These are phyloP conservation scores for Sepiola atlantica DNA, from an alignment of 2,888 invertebrate genomes.

Conservation along the genomic window DNA sequence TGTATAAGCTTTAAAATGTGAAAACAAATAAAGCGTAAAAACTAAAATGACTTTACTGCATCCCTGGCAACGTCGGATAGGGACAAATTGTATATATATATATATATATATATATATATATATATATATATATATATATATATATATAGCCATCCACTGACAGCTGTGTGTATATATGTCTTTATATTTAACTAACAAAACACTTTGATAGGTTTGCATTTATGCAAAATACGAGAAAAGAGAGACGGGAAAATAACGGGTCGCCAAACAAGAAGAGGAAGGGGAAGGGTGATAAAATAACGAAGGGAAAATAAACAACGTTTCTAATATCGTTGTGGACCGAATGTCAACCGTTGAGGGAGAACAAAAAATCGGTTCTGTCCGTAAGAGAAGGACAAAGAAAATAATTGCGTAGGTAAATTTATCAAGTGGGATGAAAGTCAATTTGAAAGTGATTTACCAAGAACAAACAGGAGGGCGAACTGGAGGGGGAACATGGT, in stretches of 20 bases:
- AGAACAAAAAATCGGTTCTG: background rate
- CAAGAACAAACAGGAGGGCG: background rate
- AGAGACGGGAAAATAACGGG: background rate
- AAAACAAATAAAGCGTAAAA: too few species aligned
- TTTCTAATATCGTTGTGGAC: background rate
- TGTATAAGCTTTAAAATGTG: too few species aligned
- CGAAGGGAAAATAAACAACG: background rate
- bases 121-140: background rate
- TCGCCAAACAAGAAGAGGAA: background rate
- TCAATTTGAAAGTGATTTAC: conserved; percentile 46
- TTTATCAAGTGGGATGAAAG: conserved; percentile 43
- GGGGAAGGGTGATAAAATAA: background rate
- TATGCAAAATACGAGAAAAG: background rate
- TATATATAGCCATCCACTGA: background rate
- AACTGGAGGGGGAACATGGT: background rate
- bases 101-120: background rate
- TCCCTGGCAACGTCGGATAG: too few species aligned
- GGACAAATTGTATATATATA: background rate
- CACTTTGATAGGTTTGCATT: background rate
- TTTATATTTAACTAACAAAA: background rate
- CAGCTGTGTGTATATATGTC: background rate
- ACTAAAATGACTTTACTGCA: too few species aligned
- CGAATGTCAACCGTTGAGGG: background rate
- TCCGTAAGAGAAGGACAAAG: conserved; percentile 22
- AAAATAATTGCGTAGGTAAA: conserved; percentile 43